Base-by-base conservation (phyloP, 2,113 vertebrate genomes). In the Elephas maximus region DNA sequence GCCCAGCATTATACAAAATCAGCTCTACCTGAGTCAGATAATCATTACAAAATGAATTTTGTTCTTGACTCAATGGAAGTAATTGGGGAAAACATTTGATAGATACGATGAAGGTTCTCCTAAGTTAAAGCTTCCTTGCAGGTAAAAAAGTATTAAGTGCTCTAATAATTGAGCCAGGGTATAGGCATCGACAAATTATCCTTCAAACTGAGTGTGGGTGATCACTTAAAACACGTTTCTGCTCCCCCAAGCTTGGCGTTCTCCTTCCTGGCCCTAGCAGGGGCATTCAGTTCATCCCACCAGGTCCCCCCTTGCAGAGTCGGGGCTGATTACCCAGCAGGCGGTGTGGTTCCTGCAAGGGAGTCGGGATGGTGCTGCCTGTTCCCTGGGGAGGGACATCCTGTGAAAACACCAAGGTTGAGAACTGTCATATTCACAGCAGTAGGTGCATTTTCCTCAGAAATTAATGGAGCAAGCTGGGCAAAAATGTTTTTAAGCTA, bases 11-110 rank as follows among this genome's bases (percentile, higher is more conserved):
- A 98, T 98, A 99, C 98, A 99, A 99, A 99, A 99, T 98, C 98
- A 98, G 98, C 99, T 99, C 98, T 98, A 99, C 98, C 99, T 98
- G 98, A 99, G 99, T 99, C 99, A 99, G 99, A 99, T 99, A 99
- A 99, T 99, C 99, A 99, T 99, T 99, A 98, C 99, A 99, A 99
- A 99, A 99, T 98, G 98, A 99, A 99, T 99, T 98, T 99, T 98
- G 91, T 98, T 99, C 98, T 98, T 85, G 94, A 98, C 97, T 99
- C 98, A 95, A 69, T 97, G 98, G 98, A 98, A 99, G 98, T 99
- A 99, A 99, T 99, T 99, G 98, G 94, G 98, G 73, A 96, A 98
- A 98, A 98, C 98, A 98, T 98, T 98, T 99, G 97, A 97, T 98
- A 98, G 98, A 93, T 97, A 96, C 97, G 98, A 99, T 98, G 98